phyloP scores from a whole-genome alignment of 2,888 invertebrate genomes.

The Melangyna quadrimaculata region DNA sequence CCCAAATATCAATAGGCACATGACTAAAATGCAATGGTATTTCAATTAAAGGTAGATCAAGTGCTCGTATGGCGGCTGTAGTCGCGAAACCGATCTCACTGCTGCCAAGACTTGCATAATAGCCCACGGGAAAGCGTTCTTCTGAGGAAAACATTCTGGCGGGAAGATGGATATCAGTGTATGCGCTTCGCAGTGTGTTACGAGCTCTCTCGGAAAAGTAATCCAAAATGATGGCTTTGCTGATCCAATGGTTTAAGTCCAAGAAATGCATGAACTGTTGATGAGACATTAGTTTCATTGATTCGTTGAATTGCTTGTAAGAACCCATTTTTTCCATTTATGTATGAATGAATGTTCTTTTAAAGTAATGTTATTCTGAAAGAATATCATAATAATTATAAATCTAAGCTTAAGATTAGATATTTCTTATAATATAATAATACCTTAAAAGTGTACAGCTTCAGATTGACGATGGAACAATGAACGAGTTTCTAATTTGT shows the following conservation, averaged over 20 bases:
- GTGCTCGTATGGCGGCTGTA: not conserved
- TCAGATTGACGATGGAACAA: too few species aligned
- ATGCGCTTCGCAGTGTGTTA: not conserved
- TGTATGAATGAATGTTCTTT: not conserved
- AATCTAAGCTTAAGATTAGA: not conserved
- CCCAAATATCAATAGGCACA: not conserved
- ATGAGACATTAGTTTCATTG: not conserved
- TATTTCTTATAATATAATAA: not conserved
- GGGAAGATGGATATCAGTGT: not conserved
- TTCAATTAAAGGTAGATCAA: not conserved
- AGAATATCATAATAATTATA: not conserved
- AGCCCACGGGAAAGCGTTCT: not conserved
- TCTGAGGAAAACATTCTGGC: not conserved
- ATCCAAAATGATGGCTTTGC: not conserved
- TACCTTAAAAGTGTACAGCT: not conserved
- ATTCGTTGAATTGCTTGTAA: constrained; percentile 1
- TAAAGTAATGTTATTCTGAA: not conserved
- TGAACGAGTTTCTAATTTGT: too few species aligned
- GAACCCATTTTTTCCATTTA: not conserved
- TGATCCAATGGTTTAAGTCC: not conserved
- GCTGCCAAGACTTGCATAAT: not conserved
- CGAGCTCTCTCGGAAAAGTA: not conserved
- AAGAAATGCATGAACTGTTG: constrained; percentile 1
- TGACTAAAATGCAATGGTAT: not conserved
- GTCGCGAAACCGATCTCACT: not conserved